phyloP scores from a whole-genome alignment of 2,888 invertebrate genomes.

The Ophion obscuratus region DNA sequence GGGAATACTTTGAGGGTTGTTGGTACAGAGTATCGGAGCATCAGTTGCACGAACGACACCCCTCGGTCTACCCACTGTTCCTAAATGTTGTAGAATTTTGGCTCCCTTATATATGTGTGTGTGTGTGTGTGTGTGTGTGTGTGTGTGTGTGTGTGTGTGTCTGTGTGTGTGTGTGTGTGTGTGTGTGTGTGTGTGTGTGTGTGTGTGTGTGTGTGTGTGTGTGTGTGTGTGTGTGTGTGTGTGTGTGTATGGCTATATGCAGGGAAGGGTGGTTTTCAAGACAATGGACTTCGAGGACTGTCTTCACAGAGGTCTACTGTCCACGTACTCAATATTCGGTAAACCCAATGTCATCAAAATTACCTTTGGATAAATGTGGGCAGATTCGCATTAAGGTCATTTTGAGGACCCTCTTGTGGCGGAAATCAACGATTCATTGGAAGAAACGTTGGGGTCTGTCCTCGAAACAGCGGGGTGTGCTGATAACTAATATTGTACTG shows the following conservation, averaged over 20 bases:
- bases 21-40: conserved; percentile 20
- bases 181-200: no score
- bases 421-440: no score
- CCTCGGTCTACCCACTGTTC: not conserved
- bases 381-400: not conserved
- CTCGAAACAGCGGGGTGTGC: not conserved
- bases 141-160: no score
- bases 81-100: not conserved
- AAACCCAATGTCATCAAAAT: not conserved
- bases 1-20: conserved; percentile 74
- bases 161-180: no score
- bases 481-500: not conserved
- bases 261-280: not conserved
- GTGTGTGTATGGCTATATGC: not conserved
- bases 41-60: not conserved
- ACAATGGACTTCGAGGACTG: not conserved
- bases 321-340: not conserved
- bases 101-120: no score
- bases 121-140: no score
- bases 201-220: no score
- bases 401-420: not conserved
- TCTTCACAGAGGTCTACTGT: no score
- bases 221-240: no score
- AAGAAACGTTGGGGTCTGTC: not conserved
- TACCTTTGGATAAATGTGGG: not conserved